Conservation (phyloP, 2,113 vertebrate genomes). For the Oreochromis tanganicae region DNA sequence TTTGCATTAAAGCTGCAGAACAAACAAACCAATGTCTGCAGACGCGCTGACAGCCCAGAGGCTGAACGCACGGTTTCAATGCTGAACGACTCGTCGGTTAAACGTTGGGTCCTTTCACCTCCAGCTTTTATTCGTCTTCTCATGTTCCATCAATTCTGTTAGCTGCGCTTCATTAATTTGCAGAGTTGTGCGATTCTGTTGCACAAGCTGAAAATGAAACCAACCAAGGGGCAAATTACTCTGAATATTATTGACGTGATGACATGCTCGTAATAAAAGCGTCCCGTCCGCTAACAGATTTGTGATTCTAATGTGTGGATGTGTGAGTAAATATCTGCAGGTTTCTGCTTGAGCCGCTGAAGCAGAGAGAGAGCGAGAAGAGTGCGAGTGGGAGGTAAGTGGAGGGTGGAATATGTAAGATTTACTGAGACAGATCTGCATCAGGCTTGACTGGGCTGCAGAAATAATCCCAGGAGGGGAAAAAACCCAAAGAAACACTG, state of each 20-base stretch:
- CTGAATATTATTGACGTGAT: background rate
- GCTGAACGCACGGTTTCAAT: background rate
- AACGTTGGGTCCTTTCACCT: background rate
- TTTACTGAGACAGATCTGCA: background rate
- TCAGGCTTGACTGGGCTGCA: background rate
- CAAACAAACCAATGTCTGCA: background rate
- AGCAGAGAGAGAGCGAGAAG: background rate
- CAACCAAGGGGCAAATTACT: constrained; percentile 5
- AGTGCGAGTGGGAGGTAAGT: background rate
- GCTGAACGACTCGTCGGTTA: background rate
- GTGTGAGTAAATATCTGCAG: background rate
- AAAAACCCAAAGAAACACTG: background rate
- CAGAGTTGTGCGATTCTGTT: background rate
- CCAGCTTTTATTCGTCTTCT: background rate
- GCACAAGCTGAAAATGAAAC: background rate
- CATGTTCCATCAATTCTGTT: background rate
- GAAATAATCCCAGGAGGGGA: background rate
- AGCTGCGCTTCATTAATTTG: background rate
- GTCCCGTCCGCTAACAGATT: background rate
- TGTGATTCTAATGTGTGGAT: background rate
- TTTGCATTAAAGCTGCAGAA: background rate
- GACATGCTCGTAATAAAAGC: background rate
- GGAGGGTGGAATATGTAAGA: background rate
- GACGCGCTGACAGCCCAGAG: background rate
- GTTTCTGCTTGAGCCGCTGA: background rate